phyloP scores from a whole-genome alignment of 1,140 invertebrate genomes.

The Uloborus diversus region DNA sequence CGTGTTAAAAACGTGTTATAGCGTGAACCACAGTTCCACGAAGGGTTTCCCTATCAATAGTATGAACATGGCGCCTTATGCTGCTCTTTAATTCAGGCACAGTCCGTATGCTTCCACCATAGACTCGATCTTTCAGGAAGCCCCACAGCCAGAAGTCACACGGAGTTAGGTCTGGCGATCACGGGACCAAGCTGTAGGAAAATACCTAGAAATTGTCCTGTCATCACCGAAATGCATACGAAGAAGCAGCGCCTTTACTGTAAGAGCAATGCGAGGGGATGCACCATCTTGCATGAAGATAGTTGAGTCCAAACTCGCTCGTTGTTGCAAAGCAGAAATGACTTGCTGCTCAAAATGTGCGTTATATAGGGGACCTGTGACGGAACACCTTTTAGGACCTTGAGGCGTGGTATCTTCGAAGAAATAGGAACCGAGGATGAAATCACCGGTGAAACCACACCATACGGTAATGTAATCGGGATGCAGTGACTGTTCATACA shows the following conservation, averaged over 20 bases:
- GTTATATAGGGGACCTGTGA: not conserved
- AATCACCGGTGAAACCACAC: not conserved
- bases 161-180: constrained; percentile 7
- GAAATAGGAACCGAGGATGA: constrained; percentile 4
- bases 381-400: not conserved
- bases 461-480: not conserved
- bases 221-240: not conserved
- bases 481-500: not conserved
- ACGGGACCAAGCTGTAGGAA: not conserved
- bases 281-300: constrained; percentile 13
- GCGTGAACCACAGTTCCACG: too few species aligned
- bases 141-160: constrained; percentile 18
- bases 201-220: not conserved
- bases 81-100: constrained; percentile 11
- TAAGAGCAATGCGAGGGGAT: constrained; percentile 2
- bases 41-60: too few species aligned
- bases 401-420: not conserved
- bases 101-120: not conserved
- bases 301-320: not conserved
- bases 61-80: constrained; percentile 13
- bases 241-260: constrained; percentile 12
- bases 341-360: not conserved
- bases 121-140: constrained; percentile 15
- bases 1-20: too few species aligned
- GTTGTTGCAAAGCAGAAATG: not conserved